Percentiles rank a stretch among this genome's conserved stretches.
Conservation (phyloP, 1,140 invertebrate species). For the Drosophila dunni region DNA sequence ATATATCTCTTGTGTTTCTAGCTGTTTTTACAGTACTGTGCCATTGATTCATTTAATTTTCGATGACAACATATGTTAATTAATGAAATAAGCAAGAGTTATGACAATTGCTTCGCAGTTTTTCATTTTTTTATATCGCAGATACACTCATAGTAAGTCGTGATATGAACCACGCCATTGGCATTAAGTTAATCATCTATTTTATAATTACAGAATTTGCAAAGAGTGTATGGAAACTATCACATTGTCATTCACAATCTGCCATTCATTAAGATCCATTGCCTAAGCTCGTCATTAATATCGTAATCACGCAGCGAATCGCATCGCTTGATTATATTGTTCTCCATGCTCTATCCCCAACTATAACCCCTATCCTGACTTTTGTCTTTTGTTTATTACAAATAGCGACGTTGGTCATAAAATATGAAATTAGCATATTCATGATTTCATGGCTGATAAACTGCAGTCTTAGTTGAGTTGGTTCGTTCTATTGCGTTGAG, state of each 20-base stretch:
- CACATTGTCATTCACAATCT: constrained; percentile 20
- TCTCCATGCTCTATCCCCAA: not conserved
- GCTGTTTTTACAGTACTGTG: constrained; percentile 32
- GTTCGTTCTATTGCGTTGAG: constrained; percentile 14
- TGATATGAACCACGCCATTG: not conserved
- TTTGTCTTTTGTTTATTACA: constrained; percentile 68
- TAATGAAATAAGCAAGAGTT: constrained; percentile 24
- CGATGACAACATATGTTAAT: constrained; percentile 49
- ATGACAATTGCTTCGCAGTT: not conserved
- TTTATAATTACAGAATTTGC: constrained; percentile 1
- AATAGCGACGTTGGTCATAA: constrained; percentile 60
- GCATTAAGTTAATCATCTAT: constrained; percentile 10
- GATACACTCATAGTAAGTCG: not conserved
- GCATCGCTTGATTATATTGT: constrained; percentile 18
- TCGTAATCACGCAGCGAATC: constrained; percentile 58
- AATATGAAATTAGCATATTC: constrained; percentile 71
- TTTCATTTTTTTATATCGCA: not conserved
- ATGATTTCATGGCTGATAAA: constrained; percentile 64
- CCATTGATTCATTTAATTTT: constrained; percentile 43
- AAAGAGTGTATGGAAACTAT: not conserved
- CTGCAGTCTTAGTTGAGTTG: constrained; percentile 32
- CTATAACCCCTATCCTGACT: constrained; percentile 31
- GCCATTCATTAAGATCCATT: constrained; percentile 24
- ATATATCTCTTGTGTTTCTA: not conserved
- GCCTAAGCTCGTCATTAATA: constrained; percentile 64